Percentiles rank a stretch among this genome's conserved stretches.
phyloP scores from a whole-genome alignment of 2,113 vertebrate genomes.

The Zingel zingel region DNA sequence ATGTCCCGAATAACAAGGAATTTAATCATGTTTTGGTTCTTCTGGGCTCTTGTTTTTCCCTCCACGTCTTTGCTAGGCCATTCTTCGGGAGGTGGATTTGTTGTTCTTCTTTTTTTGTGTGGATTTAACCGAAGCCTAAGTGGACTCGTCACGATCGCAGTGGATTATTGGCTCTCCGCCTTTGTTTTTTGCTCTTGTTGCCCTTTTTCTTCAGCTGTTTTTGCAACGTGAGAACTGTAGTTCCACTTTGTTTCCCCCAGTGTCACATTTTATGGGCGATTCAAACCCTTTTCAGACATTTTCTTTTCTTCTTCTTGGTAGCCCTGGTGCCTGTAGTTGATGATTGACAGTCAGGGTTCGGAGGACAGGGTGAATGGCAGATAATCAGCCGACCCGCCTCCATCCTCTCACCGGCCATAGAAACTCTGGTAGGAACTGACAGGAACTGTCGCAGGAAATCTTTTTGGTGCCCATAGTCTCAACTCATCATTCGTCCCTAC shows the following conservation, averaged over 20 bases:
- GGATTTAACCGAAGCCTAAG: constrained; percentile 62
- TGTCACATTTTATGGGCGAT: constrained; percentile 22
- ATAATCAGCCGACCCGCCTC: constrained; percentile 58
- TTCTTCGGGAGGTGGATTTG: constrained; percentile 46
- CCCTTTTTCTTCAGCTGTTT: constrained; percentile 44
- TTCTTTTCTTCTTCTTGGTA: constrained; percentile 25
- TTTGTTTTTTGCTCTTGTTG: constrained; percentile 34
- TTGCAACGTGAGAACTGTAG: constrained; percentile 37
- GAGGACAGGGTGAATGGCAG: constrained; percentile 66
- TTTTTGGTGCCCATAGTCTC: constrained; percentile 1
- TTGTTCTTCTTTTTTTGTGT: constrained; percentile 52
- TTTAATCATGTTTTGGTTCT: constrained; percentile 12
- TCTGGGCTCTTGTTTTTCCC: constrained; percentile 17
- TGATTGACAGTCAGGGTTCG: constrained; percentile 73
- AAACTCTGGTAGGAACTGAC: constrained; percentile 44
- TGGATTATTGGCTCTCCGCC: constrained; percentile 66
- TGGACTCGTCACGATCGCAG: constrained; percentile 48
- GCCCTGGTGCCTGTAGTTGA: constrained; percentile 72
- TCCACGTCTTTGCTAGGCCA: constrained; percentile 7
- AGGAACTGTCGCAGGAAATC: constrained; percentile 21
- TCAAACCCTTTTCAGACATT: not conserved
- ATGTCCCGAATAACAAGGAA: constrained; percentile 31
- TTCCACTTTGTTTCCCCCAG: constrained; percentile 26
- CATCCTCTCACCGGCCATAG: constrained; percentile 49
- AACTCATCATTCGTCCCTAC: not conserved